Percentiles rank a stretch among this genome's conserved stretches.
These are phyloP conservation scores for Diorhabda carinulata DNA, from an alignment of 1,140 invertebrate genomes.

Conservation along the genomic window DNA sequence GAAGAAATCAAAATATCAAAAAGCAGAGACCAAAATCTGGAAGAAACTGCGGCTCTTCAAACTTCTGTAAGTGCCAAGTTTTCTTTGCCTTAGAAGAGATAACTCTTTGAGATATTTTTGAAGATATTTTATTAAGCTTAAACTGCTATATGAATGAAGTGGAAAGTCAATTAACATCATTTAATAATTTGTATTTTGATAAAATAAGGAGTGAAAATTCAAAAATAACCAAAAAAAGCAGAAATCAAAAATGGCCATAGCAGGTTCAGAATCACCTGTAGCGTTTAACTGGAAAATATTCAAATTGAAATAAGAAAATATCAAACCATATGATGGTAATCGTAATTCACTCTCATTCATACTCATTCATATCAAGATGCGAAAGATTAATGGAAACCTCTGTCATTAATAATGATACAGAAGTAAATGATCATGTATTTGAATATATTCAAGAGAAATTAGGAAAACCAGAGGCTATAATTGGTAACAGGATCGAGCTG, in stretches of 20 bases:
- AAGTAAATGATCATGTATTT: neutral
- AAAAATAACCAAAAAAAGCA: no score
- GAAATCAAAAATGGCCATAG: no score
- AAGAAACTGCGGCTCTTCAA: neutral
- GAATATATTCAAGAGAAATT: conserved; percentile 22
- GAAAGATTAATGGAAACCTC: conserved; percentile 10
- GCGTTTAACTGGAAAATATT: neutral
- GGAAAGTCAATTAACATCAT: neutral
- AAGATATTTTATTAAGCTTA: neutral
- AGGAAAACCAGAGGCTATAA: conserved; percentile 16
- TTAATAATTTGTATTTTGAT: neutral
- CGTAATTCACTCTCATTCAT: conserved; percentile 7
- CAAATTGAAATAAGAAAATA: neutral
- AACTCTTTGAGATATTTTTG: neutral
- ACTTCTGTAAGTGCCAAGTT: conserved; percentile 6
- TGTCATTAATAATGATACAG: neutral
- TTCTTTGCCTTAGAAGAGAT: neutral
- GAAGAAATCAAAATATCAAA: no score
- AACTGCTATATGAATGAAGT: neutral
- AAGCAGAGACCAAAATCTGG: no score
- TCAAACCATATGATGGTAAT: neutral
- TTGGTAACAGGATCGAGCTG: conserved; percentile 14
- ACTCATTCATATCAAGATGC: conserved; percentile 13
- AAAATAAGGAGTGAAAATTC: neutral
- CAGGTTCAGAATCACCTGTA: no score